Evolutionary conservation across 2,797 vertebrate species (phyloP), one percentile per base, ranked within the genome.

Genomic region (Distichodus sexfasciatus): DNA sequence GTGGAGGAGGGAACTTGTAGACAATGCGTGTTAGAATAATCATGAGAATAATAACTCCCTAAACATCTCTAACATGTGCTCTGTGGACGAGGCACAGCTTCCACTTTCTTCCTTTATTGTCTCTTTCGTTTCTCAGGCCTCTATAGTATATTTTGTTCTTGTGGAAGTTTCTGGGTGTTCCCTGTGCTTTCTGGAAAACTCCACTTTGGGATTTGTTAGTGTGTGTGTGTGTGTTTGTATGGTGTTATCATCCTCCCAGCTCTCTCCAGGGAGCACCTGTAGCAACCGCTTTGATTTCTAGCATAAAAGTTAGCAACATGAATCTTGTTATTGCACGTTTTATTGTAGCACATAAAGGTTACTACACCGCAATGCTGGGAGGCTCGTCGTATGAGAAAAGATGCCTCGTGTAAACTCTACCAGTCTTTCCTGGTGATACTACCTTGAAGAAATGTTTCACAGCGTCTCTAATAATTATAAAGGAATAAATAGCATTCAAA

Each of bases 271-370:
- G 81, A 79, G 79, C 17, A 57, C 46, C 66, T 54, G 63, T 74
- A 77, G 79, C 78, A 81, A 80, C 66, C 11, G 33, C 85, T 89
- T 87, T 87, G 83, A 84, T 87, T 85, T 77, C 78, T 80, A 70
- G 81, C 61, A 28, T 81, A 83, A 82, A n/a, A 86, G 82, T 82
- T 85, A 84, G 82, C 87, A 89, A 88, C 83, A 76, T 83, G 81
- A 66, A 76, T 29, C 17, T 63, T 66, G 62, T 65, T 50, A 71
- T 55, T 70, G 66, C 71, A 43, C 63, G 76, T 77, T 74, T 84
- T 82, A 65, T 74, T 58, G 76, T 81, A 79, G 46, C 1, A 26
- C n/a, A 24, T 43, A 54, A 54, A 80, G 76, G 79, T 80, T n/a
- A n/a, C n/a, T n/a, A n/a, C n/a, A n/a, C n/a, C n/a, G 62, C 40